Evolutionary conservation across 2,888 invertebrate species (phyloP).

Genomic region (Anaspis maculata): DNA sequence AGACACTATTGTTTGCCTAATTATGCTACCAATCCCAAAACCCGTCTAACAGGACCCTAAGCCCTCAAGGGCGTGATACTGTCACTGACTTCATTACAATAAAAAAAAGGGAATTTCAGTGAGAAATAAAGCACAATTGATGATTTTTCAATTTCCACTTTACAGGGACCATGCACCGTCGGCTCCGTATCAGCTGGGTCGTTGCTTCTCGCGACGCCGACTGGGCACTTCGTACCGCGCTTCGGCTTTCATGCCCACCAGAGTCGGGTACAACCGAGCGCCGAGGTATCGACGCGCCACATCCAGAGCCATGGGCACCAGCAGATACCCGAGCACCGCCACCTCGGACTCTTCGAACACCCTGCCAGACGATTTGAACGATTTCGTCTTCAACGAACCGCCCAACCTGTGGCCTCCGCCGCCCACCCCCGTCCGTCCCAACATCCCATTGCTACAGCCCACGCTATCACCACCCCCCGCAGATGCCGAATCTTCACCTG

Average conservation of each 20-base stretch:
- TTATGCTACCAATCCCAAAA: too few species aligned
- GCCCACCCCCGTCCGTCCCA: slow-evolving; percentile 11
- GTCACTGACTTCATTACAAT: too few species aligned
- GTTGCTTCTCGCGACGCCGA: too few species aligned
- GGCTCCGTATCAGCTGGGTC: too few species aligned
- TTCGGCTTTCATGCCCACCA: slow-evolving; percentile 35
- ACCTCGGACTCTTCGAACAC: background rate
- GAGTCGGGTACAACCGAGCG: slow-evolving; percentile 26
- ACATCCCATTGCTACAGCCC: slow-evolving; percentile 30
- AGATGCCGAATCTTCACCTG: slow-evolving; percentile 13
- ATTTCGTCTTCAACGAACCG: slow-evolving; percentile 2
- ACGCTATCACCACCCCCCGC: too few species aligned
- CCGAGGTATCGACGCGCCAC: slow-evolving; percentile 12
- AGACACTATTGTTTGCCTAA: too few species aligned
- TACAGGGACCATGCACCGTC: too few species aligned
- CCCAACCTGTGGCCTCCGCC: slow-evolving; percentile 4
- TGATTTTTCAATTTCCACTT: too few species aligned
- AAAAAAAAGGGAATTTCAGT: too few species aligned
- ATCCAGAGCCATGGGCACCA: slow-evolving; percentile 2
- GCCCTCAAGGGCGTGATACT: too few species aligned
- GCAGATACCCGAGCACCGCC: slow-evolving; percentile 4
- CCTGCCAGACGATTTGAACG: background rate
- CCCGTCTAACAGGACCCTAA: too few species aligned
- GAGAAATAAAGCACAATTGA: too few species aligned
- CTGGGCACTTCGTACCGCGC: slow-evolving; percentile 31